phyloP scores from a whole-genome alignment of 2,888 invertebrate genomes.

The Hemicrepidius hirtus region DNA sequence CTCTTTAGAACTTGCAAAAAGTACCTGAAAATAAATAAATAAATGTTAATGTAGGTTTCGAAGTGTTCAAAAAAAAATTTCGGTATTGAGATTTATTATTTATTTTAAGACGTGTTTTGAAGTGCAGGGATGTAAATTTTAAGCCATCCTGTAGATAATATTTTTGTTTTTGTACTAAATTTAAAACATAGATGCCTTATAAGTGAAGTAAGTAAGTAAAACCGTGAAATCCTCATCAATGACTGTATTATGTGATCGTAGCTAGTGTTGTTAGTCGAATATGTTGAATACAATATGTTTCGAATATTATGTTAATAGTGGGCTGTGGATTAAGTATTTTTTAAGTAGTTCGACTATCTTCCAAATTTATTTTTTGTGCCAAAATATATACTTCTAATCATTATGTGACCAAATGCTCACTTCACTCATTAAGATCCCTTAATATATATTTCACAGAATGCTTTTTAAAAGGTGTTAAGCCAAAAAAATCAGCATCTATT shows the following conservation, averaged over 20 bases:
- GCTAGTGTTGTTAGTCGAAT: conserved; percentile 51
- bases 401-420: conserved; percentile 53
- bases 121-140: too few species aligned
- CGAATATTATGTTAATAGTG: conserved; percentile 54
- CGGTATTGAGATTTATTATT: too few species aligned
- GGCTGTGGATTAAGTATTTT: conserved; percentile 57
- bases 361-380: conserved; percentile 56
- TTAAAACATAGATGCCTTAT: conserved; percentile 1
- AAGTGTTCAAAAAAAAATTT: too few species aligned
- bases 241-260: conserved; percentile 52
- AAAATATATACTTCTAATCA: conserved; percentile 47
- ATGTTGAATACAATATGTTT: conserved; percentile 49
- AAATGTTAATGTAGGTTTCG: too few species aligned
- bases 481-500: conserved; percentile 45
- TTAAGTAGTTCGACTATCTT: conserved; percentile 52
- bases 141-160: too few species aligned
- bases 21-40: too few species aligned
- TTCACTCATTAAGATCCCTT: conserved; percentile 50
- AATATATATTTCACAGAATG: conserved; percentile 52
- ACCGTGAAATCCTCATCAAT: conserved; percentile 38
- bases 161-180: conserved; percentile 4
- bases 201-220: conserved; percentile 12
- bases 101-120: too few species aligned
- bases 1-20: too few species aligned
- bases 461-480: conserved; percentile 45